phyloP scores from a whole-genome alignment of 2,888 invertebrate genomes.

The Erebia aethiops region DNA sequence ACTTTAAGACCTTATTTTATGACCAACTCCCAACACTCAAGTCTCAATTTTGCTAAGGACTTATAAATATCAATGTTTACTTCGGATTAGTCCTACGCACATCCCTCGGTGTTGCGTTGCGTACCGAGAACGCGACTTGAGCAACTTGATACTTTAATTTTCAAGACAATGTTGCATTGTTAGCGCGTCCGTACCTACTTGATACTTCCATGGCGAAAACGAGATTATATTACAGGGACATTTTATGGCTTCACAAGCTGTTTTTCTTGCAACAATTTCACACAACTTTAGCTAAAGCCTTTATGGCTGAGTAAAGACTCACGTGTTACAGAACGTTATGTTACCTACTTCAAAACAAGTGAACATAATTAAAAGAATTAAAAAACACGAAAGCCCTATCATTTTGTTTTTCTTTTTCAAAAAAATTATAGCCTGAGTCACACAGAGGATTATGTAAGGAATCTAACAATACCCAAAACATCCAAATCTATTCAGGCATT shows the following conservation, averaged over 20 bases:
- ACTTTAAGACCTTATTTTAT: too few relatives aligned
- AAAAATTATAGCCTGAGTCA: too few relatives aligned
- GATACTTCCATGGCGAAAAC: conserved; percentile 14
- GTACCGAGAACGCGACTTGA: conserved; percentile 61
- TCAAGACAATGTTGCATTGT: conserved; percentile 55
- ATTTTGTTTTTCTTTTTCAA: too few relatives aligned
- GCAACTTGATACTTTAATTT: conserved; percentile 66
- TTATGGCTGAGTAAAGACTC: neutral
- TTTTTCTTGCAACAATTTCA: neutral
- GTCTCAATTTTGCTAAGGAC: conserved; percentile 5
- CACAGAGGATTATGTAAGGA: too few relatives aligned
- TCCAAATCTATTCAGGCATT: too few relatives aligned
- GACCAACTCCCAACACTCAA: too few relatives aligned
- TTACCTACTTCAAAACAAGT: neutral
- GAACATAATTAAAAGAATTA: too few relatives aligned
- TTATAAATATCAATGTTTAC: conserved; percentile 11
- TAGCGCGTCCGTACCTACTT: conserved; percentile 42
- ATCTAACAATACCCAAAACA: too few relatives aligned
- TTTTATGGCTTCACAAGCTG: conserved; percentile 20
- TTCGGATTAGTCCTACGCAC: conserved; percentile 25
- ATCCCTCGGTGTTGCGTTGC: conserved; percentile 50
- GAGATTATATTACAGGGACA: conserved; percentile 20
- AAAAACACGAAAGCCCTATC: too few relatives aligned
- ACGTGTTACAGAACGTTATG: neutral
- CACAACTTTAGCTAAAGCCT: neutral